These are phyloP conservation scores for Campopleginae sp. DNA, from an alignment of 2,888 invertebrate species.

Conservation along the genomic window DNA sequence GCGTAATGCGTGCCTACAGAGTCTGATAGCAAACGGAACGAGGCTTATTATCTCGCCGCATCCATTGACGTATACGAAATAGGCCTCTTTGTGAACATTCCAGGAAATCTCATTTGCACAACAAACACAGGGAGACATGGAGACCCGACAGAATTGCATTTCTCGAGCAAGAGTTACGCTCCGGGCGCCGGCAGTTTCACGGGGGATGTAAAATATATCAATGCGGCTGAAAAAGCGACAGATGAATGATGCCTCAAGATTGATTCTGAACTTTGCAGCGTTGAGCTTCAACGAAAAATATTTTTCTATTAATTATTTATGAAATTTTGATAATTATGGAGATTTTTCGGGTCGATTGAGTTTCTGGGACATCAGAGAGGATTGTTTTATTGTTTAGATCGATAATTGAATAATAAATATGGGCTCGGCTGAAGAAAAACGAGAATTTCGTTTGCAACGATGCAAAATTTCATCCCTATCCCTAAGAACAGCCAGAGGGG, in stretches of 20 bases:
- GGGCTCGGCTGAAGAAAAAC: too few relatives aligned
- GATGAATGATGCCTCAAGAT: background rate
- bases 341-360: too few relatives aligned
- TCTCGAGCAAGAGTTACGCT: background rate
- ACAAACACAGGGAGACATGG: background rate
- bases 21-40: slow-evolving; percentile 32
- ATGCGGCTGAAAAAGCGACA: background rate
- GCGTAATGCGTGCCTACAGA: slow-evolving; percentile 28
- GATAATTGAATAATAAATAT: too few relatives aligned
- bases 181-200: background rate
- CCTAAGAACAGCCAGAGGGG: background rate
- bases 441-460: too few relatives aligned
- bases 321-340: too few relatives aligned
- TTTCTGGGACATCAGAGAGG: too few relatives aligned
- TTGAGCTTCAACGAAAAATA: too few relatives aligned
- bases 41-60: slow-evolving; percentile 31
- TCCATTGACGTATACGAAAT: slow-evolving; percentile 7
- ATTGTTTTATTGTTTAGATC: too few relatives aligned
- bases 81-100: background rate
- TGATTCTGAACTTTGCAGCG: too few relatives aligned
- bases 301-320: too few relatives aligned
- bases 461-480: too few relatives aligned
- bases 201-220: slow-evolving; percentile 2
- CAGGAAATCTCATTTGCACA: background rate
- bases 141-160: slow-evolving; percentile 7